A percentile compares a stretch with the other conserved stretches of the same genome.
Evolutionary conservation across 1,140 invertebrate genomes (phyloP).

Genomic region (Drosophila triauraria): DNA sequence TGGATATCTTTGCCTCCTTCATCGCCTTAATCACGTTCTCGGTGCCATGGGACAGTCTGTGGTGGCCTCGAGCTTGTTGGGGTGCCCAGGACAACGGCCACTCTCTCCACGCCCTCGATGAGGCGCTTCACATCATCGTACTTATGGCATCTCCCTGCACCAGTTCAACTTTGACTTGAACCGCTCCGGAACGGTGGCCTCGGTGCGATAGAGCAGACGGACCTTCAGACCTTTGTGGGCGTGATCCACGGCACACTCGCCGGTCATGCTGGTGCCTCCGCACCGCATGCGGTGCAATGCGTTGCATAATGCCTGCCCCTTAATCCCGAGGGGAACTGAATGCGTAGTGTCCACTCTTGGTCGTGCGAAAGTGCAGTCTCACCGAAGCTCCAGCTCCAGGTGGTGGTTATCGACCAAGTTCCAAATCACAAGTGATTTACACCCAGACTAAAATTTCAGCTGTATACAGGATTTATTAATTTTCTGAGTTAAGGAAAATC

Average conservation of each 20-base stretch:
- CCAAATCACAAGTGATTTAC: conserved; percentile 51
- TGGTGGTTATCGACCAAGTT: conserved; percentile 39
- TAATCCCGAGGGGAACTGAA: not conserved
- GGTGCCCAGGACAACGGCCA: conserved; percentile 92
- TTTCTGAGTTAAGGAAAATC: too few relatives aligned
- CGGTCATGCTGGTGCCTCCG: conserved; percentile 92
- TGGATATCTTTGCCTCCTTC: conserved; percentile 89
- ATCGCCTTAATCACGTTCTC: conserved; percentile 92
- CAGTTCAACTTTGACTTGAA: conserved; percentile 89
- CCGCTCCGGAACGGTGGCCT: too few relatives aligned
- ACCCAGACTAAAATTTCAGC: too few relatives aligned
- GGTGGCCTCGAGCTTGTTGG: conserved; percentile 90
- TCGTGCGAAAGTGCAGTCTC: conserved; percentile 44
- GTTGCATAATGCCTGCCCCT: conserved; percentile 87
- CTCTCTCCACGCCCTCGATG: conserved; percentile 89
- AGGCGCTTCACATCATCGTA: conserved; percentile 90
- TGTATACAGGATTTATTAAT: too few relatives aligned
- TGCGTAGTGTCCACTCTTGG: not conserved
- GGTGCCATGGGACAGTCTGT: conserved; percentile 92
- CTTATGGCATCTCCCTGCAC: conserved; percentile 90
- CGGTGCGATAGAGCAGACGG: conserved; percentile 90
- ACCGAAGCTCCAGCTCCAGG: conserved; percentile 22
- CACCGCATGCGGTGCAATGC: conserved; percentile 91
- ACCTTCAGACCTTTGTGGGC: conserved; percentile 91
- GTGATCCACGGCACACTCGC: conserved; percentile 89